phyloP scores from a whole-genome alignment of 2,113 vertebrate species.

The Indicator indicator region DNA sequence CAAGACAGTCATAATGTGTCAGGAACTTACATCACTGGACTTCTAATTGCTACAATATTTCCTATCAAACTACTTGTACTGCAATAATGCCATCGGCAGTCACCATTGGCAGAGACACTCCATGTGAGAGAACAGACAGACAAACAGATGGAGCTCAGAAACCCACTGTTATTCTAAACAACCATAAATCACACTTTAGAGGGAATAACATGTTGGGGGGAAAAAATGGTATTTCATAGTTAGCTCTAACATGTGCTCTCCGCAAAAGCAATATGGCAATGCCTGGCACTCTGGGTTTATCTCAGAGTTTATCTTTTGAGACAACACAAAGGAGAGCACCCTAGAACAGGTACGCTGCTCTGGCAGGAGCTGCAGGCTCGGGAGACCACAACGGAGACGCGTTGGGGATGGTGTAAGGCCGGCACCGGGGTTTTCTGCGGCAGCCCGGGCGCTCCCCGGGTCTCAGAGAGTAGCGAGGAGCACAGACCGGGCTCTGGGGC shows the following conservation, averaged over 20 bases:
- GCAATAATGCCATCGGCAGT: background rate
- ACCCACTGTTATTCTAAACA: background rate
- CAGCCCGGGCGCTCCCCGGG: background rate
- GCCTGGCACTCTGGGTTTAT: accelerated
- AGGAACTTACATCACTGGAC: conserved; percentile 51
- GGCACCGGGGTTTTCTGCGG: background rate
- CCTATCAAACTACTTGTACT: background rate
- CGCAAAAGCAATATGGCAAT: background rate
- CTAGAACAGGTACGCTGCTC: accelerated
- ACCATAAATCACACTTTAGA: background rate
- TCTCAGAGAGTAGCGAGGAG: accelerated
- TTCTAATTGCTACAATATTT: conserved; percentile 30
- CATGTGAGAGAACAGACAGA: background rate
- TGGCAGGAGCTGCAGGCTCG: accelerated
- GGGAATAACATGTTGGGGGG: background rate
- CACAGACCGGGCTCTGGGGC: background rate
- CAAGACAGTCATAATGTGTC: background rate
- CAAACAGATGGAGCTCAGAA: conserved; percentile 17
- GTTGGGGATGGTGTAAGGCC: background rate
- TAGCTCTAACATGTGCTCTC: background rate
- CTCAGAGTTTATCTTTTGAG: accelerated
- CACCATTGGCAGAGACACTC: background rate
- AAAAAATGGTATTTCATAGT: background rate
- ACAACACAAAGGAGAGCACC: background rate
- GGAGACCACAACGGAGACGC: accelerated